These are phyloP conservation scores for Homarus americanus DNA, from an alignment of 1,140 invertebrate genomes.

Conservation along the genomic window DNA sequence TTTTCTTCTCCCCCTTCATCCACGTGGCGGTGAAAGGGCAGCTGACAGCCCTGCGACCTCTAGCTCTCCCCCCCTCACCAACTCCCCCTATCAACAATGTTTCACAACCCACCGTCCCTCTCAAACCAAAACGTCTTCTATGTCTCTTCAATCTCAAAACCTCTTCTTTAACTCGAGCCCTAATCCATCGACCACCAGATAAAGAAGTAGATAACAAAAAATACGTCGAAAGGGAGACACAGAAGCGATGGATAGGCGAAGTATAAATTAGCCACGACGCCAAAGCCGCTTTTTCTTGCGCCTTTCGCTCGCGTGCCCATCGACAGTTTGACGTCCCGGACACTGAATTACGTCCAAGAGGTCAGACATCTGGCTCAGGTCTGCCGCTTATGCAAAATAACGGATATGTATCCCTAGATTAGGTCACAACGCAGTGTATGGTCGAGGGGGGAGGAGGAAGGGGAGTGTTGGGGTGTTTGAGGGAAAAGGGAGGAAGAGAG, in stretches of 20 bases:
- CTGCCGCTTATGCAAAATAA: slow-evolving; percentile 39
- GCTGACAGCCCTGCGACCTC: slow-evolving; percentile 27
- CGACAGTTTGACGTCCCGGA: background rate
- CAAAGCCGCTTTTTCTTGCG: too few species aligned
- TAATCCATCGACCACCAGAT: too few species aligned
- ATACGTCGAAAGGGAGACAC: too few species aligned
- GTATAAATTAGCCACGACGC: too few species aligned
- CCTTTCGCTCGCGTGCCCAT: background rate
- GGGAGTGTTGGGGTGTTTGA: background rate
- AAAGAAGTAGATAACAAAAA: too few species aligned
- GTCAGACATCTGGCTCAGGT: slow-evolving; percentile 45
- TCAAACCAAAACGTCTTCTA: too few species aligned
- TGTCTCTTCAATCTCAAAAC: too few species aligned
- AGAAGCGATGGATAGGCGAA: too few species aligned
- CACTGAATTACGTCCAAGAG: slow-evolving; percentile 6
- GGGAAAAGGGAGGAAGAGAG: background rate
- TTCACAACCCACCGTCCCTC: background rate
- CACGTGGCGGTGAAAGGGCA: slow-evolving; percentile 41
- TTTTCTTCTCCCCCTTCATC: background rate
- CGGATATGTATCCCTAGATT: slow-evolving; percentile 23
- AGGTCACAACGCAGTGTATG: background rate
- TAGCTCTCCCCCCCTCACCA: slow-evolving; percentile 2
- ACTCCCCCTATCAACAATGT: background rate
- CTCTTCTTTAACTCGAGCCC: too few species aligned
- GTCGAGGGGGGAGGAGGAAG: background rate